Evolutionary conservation across 2,888 invertebrate species (phyloP).

Genomic region (Pharmacophagus antenor): DNA sequence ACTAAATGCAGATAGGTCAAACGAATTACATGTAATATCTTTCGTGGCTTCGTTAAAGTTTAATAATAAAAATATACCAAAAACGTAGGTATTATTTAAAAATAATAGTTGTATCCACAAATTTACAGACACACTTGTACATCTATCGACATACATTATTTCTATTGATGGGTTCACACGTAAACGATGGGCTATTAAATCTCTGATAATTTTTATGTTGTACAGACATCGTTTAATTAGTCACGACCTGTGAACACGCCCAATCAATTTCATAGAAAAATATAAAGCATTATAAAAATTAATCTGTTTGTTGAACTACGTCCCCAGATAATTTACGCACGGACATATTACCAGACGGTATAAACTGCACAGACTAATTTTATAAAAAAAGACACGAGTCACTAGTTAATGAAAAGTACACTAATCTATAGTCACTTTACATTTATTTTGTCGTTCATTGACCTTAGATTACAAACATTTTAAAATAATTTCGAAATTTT

Average conservation of each 20-base stretch:
- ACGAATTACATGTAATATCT: background rate
- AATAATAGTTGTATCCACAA: no score
- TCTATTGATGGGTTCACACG: slow-evolving; percentile 21
- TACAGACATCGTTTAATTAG: slow-evolving; percentile 18
- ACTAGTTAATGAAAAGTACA: background rate
- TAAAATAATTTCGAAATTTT: background rate
- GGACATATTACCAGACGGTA: background rate
- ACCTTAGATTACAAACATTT: background rate
- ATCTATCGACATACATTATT: background rate
- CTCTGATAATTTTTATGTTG: slow-evolving; percentile 13
- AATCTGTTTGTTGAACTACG: slow-evolving; percentile 18
- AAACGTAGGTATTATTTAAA: background rate
- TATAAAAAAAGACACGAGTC: background rate
- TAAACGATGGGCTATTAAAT: slow-evolving; percentile 19
- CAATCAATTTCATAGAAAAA: slow-evolving; percentile 1
- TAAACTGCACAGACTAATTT: background rate
- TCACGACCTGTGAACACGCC: slow-evolving; percentile 21
- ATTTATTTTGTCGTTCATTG: background rate
- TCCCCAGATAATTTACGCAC: background rate
- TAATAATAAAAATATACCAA: background rate
- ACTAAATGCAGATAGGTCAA: background rate
- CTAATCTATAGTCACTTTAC: background rate
- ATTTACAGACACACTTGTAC: background rate
- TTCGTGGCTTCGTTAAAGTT: background rate
- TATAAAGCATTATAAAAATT: slow-evolving; percentile 10